A percentile compares a stretch with the other conserved stretches of the same genome.
Conservation (phyloP, 2,888 invertebrate genomes). For the Smittia aterrima region DNA sequence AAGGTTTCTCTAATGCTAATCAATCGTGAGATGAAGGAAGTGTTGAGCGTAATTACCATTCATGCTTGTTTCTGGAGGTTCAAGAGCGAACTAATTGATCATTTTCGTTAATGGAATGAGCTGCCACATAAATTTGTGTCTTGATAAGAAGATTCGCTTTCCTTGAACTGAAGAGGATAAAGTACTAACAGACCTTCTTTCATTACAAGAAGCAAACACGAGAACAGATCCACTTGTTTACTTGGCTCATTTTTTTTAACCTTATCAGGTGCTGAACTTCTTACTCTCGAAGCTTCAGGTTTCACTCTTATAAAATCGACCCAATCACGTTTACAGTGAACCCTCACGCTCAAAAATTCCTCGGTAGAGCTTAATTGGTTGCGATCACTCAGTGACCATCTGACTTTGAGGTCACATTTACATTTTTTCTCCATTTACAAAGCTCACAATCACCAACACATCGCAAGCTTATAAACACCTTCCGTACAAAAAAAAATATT, state of each 20-base stretch:
- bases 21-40: background rate
- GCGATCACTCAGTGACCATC: constrained; percentile 36
- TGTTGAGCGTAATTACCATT: background rate
- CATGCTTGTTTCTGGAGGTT: background rate
- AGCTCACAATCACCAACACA: background rate
- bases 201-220: too few relatives aligned
- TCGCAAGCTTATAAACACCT: background rate
- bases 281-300: background rate
- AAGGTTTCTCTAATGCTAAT: background rate
- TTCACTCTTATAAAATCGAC: background rate
- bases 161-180: too few relatives aligned
- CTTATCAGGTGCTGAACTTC: too few relatives aligned
- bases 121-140: too few relatives aligned
- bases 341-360: background rate
- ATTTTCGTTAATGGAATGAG: too few relatives aligned
- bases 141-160: too few relatives aligned
- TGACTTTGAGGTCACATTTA: constrained; percentile 41
- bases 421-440: constrained; percentile 30
- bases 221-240: too few relatives aligned
- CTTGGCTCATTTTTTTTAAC: too few relatives aligned
- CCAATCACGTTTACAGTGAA: background rate
- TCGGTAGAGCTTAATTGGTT: background rate
- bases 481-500: background rate
- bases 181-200: too few relatives aligned
- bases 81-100: too few relatives aligned